These are phyloP conservation scores for rat (Rattus norvegicus) DNA, from an alignment of 2,113 vertebrate genomes.

Conservation along the genomic window GRCr8 NC_086033.1:56114501-56115000, in stretches of 20 bases:
- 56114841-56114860: background rate
- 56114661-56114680: background rate
- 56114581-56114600: background rate
- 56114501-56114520: background rate
- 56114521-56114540: background rate
- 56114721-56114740: background rate
- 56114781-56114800: background rate
- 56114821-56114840: background rate
- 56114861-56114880: background rate
- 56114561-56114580: background rate
- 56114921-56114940: background rate
- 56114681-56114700: constrained; percentile 33
- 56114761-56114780: background rate
- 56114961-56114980: background rate
- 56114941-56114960: background rate
- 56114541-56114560: background rate
- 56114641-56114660: constrained; percentile 37
- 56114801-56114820: background rate
- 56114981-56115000: background rate
- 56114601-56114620: constrained; percentile 46
- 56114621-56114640: constrained; percentile 44
- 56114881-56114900: background rate
- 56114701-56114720: constrained; percentile 52
- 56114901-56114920: background rate
- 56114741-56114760: background rate